Base-by-base conservation (phyloP, 2,113 vertebrate species). In the Esox niger region DNA sequence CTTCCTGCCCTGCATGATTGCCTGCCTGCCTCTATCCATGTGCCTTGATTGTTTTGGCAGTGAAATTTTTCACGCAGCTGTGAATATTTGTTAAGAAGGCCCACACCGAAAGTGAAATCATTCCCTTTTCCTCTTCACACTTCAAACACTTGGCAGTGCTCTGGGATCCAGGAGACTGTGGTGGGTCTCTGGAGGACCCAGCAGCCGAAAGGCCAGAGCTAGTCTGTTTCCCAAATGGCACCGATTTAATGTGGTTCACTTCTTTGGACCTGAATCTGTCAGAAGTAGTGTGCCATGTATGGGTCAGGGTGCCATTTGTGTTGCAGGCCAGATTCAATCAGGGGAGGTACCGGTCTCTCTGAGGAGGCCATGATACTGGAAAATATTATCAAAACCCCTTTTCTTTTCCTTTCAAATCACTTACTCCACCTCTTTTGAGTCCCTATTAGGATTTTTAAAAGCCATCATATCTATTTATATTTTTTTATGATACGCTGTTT, bases 301-400 rank as follows among this genome's bases (percentile, higher is more conserved):
- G 38, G 38, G 5, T 15, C 0, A 43, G 15, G 38, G 38, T 43
- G 13, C 38, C 38, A 43, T 43, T 43, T 43, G 38, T 30, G 27
- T 30, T 1, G 26, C 56, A 77, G 38, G 10, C 46, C 62, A 35
- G 52, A 72, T 82, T 80, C 76, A 77, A 80, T 38, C 85, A 87
- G 88, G 86, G 91, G 91, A 86, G 90, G 63, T 90, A 29, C 11
- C 25, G 25, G 25, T 26, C 56, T 29, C 56, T 33, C 29, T 60
- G 17, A 88, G 82, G 80, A 74, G 87, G 79, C 78, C 70, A 70
- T 75, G 61, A 73, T 82, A 80, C 62, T 85, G 79, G 75, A 88
- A 90, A 89, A 82, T 79, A 80, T 87, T 84, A 83, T 75, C 72
- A 49, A 86, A 20, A 26, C 29, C 65, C 31, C 27, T 27, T 69